Conservation (phyloP, 2,113 vertebrate species). For the Crotalus helleri region DNA sequence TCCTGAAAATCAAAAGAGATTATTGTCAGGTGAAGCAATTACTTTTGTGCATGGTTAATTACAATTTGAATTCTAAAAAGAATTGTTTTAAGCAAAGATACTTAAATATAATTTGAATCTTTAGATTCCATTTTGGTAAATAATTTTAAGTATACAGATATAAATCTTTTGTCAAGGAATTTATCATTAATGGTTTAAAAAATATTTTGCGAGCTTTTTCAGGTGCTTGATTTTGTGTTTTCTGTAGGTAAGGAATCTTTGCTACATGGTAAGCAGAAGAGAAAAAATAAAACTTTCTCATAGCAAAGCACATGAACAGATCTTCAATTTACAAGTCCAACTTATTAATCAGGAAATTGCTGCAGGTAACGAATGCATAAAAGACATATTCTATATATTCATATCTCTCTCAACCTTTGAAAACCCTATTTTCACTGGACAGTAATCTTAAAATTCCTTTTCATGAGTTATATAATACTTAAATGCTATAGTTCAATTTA, state of each 20-base stretch:
- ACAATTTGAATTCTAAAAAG: not conserved
- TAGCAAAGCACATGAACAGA: slow-evolving; percentile 92
- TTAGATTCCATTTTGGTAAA: not conserved
- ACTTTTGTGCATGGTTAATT: not conserved
- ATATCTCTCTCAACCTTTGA: not conserved
- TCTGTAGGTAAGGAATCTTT: slow-evolving; percentile 92
- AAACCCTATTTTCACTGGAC: not conserved
- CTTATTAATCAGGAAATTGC: slow-evolving; percentile 86
- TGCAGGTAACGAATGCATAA: slow-evolving; percentile 67
- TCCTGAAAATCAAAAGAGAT: not conserved
- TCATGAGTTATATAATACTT: not conserved
- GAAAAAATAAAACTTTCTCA: slow-evolving; percentile 95
- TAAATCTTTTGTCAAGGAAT: not conserved
- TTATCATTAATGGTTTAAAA: not conserved
- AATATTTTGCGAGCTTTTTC: not conserved
- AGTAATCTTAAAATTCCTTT: not conserved
- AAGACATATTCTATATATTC: not conserved
- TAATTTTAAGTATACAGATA: not conserved
- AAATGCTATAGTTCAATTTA: not conserved
- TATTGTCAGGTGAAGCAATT: not conserved
- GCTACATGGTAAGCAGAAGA: slow-evolving; percentile 98
- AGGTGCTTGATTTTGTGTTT: slow-evolving; percentile 5
- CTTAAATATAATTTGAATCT: not conserved
- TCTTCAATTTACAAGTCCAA: slow-evolving; percentile 91
- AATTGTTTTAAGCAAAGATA: not conserved